Conservation (phyloP, 2,797 vertebrate genomes). For the Falco peregrinus region DNA sequence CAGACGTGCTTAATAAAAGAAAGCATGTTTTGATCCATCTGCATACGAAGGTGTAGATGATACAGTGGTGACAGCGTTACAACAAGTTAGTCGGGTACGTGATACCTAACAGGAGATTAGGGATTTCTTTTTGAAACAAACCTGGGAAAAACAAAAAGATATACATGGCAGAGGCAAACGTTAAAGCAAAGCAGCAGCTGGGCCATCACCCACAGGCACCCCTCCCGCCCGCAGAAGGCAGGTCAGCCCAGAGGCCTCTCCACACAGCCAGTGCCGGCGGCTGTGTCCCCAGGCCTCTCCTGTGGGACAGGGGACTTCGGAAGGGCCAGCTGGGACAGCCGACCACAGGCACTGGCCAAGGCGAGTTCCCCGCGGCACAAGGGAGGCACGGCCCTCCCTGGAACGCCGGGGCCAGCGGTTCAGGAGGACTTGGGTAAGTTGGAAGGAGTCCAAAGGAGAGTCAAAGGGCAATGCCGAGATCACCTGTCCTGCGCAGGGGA, state of each 20-base stretch:
- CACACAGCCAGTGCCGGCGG: accelerated
- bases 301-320: accelerated
- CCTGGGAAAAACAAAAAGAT: background rate
- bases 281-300: accelerated
- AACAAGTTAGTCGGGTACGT: accelerated
- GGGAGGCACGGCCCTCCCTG: background rate
- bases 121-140: background rate
- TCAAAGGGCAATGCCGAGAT: background rate
- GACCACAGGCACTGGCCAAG: too few species aligned
- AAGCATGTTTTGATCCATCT: background rate
- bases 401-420: background rate
- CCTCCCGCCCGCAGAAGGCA: accelerated
- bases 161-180: accelerated
- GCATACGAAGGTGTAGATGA: background rate
- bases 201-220: background rate
- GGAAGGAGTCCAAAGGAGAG: background rate
- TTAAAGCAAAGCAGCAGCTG: accelerated
- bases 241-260: background rate
- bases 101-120: background rate
- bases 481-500: background rate
- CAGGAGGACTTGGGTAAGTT: background rate
- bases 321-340: accelerated
- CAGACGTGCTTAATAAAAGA: background rate
- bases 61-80: background rate
- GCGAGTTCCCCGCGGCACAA: accelerated